These are phyloP conservation scores for Camptogramma bilineatum DNA, from an alignment of 2,888 invertebrate species.

Conservation along the genomic window DNA sequence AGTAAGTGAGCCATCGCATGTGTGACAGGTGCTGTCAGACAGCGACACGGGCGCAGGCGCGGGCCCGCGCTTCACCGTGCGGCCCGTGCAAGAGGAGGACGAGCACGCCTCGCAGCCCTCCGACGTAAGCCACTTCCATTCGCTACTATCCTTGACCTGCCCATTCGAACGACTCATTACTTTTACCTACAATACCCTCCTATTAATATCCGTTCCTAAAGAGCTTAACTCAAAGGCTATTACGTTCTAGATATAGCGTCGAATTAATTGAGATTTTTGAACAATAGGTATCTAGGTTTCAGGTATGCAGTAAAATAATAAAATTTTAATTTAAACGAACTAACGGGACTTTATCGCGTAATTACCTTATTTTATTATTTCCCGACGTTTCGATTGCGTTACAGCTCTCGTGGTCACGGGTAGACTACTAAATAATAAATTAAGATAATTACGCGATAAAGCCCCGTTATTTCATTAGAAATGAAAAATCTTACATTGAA, in stretches of 20 bases:
- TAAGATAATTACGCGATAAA: too few species aligned
- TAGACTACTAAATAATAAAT: too few species aligned
- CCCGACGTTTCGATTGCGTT: too few species aligned
- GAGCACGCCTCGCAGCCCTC: slow-evolving; percentile 83
- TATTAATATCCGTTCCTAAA: neutral
- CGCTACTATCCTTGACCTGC: slow-evolving; percentile 39
- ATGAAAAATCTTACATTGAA: too few species aligned
- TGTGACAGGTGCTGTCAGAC: slow-evolving; percentile 80
- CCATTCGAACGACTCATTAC: slow-evolving; percentile 37
- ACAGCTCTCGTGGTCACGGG: too few species aligned
- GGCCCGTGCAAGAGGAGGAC: slow-evolving; percentile 89
- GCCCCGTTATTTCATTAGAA: too few species aligned
- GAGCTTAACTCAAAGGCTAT: neutral
- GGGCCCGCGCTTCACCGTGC: slow-evolving; percentile 87
- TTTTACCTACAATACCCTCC: neutral
- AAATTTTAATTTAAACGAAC: too few species aligned
- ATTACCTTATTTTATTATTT: too few species aligned
- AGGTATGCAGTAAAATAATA: neutral
- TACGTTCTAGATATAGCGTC: neutral
- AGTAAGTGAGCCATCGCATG: slow-evolving; percentile 26
- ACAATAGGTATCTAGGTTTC: neutral
- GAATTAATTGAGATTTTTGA: neutral
- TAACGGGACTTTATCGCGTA: too few species aligned
- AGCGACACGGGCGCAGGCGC: slow-evolving; percentile 72
- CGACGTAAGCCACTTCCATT: slow-evolving; percentile 71